Evolutionary conservation across 2,113 vertebrate genomes (phyloP).

Genomic region (Phalacrocorax carbo): DNA sequence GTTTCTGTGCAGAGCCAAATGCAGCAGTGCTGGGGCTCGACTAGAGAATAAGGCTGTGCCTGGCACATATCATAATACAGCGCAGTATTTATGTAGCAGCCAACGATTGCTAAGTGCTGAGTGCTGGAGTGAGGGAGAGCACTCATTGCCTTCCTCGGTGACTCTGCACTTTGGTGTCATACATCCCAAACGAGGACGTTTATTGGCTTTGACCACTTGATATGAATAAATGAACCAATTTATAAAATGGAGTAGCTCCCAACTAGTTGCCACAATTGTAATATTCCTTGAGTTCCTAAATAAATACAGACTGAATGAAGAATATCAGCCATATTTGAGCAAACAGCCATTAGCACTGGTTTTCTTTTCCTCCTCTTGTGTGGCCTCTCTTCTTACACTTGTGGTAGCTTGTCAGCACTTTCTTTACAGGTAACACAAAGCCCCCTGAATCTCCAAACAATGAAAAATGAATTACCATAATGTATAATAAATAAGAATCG

Average conservation of each 20-base stretch:
- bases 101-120: not conserved
- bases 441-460: constrained; percentile 38
- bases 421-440: constrained; percentile 51
- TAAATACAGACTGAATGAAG: not conserved
- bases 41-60: not conserved
- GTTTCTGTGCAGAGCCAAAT: not conserved
- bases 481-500: constrained; percentile 47
- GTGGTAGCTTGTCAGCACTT: constrained; percentile 58
- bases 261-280: not conserved
- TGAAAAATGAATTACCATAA: constrained; percentile 57
- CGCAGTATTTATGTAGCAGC: not conserved
- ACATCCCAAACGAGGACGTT: not conserved
- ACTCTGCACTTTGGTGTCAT: not conserved
- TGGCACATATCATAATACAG: not conserved
- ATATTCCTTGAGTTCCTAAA: not conserved
- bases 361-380: constrained; percentile 42
- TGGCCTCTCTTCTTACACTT: constrained; percentile 42
- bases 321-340: not conserved
- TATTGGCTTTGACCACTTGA: not conserved
- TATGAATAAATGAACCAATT: not conserved
- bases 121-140: not conserved
- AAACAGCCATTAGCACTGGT: constrained; percentile 9
- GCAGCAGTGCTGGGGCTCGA: not conserved
- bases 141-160: not conserved
- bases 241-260: not conserved